Conservation (phyloP, 2,888 invertebrate genomes). For the Empis livida region DNA sequence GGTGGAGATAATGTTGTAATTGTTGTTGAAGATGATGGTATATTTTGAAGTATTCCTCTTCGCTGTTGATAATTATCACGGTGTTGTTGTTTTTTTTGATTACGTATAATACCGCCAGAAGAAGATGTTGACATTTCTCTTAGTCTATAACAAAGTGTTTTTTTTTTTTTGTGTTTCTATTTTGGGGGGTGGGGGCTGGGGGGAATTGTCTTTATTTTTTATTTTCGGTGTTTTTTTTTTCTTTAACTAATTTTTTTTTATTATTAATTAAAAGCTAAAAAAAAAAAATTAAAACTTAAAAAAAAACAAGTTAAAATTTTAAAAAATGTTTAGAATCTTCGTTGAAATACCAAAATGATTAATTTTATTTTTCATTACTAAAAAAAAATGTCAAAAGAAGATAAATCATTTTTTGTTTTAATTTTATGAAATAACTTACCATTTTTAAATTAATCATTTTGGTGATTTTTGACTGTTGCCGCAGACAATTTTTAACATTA, state of each 20-base stretch:
- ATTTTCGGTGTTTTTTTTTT: neutral
- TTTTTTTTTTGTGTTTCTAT: conserved; percentile 6
- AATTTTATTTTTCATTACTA: too few relatives aligned
- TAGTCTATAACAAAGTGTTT: conserved; percentile 13
- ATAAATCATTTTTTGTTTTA: too few relatives aligned
- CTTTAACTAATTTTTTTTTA: too few relatives aligned
- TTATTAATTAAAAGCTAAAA: neutral
- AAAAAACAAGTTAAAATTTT: neutral
- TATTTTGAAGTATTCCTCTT: neutral
- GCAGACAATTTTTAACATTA: too few relatives aligned
- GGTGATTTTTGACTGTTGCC: too few relatives aligned
- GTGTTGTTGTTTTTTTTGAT: neutral
- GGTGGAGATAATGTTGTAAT: neutral
- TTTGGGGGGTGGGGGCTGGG: neutral
- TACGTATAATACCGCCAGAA: conserved; percentile 1
- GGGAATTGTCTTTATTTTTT: too few relatives aligned
- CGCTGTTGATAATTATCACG: neutral
- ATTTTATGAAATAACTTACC: too few relatives aligned
- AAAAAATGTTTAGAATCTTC: too few relatives aligned
- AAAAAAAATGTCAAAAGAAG: too few relatives aligned
- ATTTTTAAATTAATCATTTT: too few relatives aligned
- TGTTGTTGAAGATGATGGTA: conserved; percentile 7
- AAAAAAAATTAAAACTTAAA: neutral
- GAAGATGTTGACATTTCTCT: conserved; percentile 14
- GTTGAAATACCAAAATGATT: too few relatives aligned